Evolutionary conservation across 1,140 invertebrate genomes (phyloP).

Genomic region (Drosophila orosa): DNA sequence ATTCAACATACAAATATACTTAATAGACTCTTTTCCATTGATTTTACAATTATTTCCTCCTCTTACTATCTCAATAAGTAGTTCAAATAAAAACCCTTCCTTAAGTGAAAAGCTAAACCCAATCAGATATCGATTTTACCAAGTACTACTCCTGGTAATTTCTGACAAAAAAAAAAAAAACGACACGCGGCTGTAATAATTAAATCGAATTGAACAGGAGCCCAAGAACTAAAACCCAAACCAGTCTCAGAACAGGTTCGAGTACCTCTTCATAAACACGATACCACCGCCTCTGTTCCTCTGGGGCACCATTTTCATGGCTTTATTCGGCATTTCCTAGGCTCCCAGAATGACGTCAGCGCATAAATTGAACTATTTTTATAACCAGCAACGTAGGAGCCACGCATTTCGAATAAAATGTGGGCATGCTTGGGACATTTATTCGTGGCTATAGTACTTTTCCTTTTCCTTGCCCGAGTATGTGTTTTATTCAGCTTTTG

Average conservation of each 20-base stretch:
- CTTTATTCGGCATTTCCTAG: slow-evolving; percentile 49
- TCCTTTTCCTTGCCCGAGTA: slow-evolving; percentile 2
- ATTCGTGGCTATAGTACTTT: slow-evolving; percentile 29
- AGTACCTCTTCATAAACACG: slow-evolving; percentile 17
- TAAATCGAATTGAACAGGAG: slow-evolving; percentile 26
- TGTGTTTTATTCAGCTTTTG: slow-evolving; percentile 10
- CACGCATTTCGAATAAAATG: slow-evolving; percentile 52
- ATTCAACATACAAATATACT: not conserved
- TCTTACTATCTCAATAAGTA: not conserved
- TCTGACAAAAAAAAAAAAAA: slow-evolving; percentile 6
- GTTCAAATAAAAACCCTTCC: not conserved
- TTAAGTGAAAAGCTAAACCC: not conserved
- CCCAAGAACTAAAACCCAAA: slow-evolving; percentile 35
- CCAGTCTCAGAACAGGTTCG: slow-evolving; percentile 59
- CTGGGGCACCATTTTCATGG: slow-evolving; percentile 23
- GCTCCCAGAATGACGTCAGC: slow-evolving; percentile 64
- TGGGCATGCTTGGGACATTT: slow-evolving; percentile 64
- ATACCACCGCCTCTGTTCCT: not conserved
- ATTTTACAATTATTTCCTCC: too few species aligned
- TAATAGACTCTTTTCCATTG: not conserved
- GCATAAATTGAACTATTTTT: slow-evolving; percentile 75
- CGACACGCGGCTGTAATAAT: slow-evolving; percentile 20
- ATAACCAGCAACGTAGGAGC: slow-evolving; percentile 49
- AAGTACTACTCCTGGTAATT: slow-evolving; percentile 2
- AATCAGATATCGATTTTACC: slow-evolving; percentile 30